Evolutionary conservation across 2,888 invertebrate genomes (phyloP), one percentile per base, ranked within the genome.

Genomic region (Drosophila gaucha): DNA sequence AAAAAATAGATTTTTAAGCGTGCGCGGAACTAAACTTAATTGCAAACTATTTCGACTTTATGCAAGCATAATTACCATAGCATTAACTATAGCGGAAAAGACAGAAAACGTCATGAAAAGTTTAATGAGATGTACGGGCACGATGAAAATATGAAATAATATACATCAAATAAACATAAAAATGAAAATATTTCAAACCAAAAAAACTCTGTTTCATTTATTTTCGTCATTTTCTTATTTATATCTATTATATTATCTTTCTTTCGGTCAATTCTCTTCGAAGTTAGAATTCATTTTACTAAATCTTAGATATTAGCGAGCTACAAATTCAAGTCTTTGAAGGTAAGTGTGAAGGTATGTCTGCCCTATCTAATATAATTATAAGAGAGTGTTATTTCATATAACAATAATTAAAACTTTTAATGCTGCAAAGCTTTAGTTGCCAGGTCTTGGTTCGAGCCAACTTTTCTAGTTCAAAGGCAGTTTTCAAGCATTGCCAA

Each of bases 171-270:
- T 78, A 80, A 80, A 85, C 52, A 74, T 36, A 66, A 60, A 74
- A 70, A 49, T 65, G 80, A 86, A 83, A 86, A 79, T 83, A 86
- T 83, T 83, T 86, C 74, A 75, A 82, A 59, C 55, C 71, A 79
- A 73, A 31, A 18, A 8, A 0, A 2, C 16, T 3, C 24, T 20
- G 16, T 18, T 36, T 51, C 14, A 22, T 24, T 47, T 8, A n/a
- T 3, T 24, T 26, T n/a, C n/a, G n/a, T n/a, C n/a, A n/a, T n/a
- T n/a, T n/a, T n/a, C n/a, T n/a, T n/a, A n/a, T n/a, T n/a, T n/a
- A n/a, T n/a, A n/a, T n/a, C n/a, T n/a, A n/a, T n/a, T n/a, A n/a
- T n/a, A n/a, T n/a, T n/a, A n/a, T n/a, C n/a, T n/a, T n/a, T n/a
- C n/a, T n/a, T n/a, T n/a, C n/a, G n/a, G n/a, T n/a, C n/a, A n/a